Evolutionary conservation across 1,140 invertebrate species (phyloP), one percentile per base, ranked within the genome.

Genomic region (Drosophila subobscura): DNA sequence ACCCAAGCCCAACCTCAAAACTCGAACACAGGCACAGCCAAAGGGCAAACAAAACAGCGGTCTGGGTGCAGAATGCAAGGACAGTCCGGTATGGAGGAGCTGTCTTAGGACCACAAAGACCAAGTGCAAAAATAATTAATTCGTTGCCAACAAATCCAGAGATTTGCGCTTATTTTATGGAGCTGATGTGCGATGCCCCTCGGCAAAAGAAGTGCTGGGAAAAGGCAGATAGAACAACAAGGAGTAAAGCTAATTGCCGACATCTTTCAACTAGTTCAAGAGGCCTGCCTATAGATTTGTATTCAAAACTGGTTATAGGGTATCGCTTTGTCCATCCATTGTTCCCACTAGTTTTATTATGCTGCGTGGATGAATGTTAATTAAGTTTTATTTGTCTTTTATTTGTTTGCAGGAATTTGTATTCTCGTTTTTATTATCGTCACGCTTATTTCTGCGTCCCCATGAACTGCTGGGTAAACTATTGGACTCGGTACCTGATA

Each of bases 401-500:
- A n/a, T 77, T 68, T 58, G 7, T 29, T 72, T 59, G 22, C 73
- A 91, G 90, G 84, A 91, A 72, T 91, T 90, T 79, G 65, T 91
- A 60, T 90, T 89, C 72, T 89, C 91, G 70, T 91, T 91, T 77
- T 74, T 91, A 81, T 72, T 91, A 74, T 90, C 80, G 33, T 90
- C 88, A 79, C 89, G 91, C 71, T 74, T 91, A 61, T 91, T 91
- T 77, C 72, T 91, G 75, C 84, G 85, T 52, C 91, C 90, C 16
- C 90, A 91, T 64, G 91, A 91, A 70, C 60, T 91, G 50, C 61
- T 91, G 51, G 90, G 84, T 44, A 89, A 90, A 91, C 76, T 91
- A 54, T 58, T 91, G 73, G 75, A 86, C 52, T 77, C 84, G 51
- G 76, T 90, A 90, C 88, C 89, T 89, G 89, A 90, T 60, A 76